Evolutionary conservation across 2,888 invertebrate genomes (phyloP).

Genomic region (Julus scandinavius): DNA sequence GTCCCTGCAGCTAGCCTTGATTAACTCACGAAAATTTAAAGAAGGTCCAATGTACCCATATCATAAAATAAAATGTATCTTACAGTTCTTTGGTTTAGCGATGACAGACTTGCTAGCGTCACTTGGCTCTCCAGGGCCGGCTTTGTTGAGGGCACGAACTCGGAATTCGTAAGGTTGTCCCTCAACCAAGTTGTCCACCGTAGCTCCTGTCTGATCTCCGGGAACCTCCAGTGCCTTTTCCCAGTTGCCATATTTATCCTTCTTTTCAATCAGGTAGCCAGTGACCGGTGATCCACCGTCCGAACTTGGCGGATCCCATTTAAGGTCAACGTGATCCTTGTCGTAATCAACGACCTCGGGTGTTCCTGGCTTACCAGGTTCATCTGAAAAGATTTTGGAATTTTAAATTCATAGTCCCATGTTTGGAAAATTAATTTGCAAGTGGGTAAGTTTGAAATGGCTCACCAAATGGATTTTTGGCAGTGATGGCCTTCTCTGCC

Average conservation of each 20-base stretch:
- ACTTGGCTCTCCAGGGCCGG: constrained; percentile 91
- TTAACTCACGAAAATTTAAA: too few species aligned
- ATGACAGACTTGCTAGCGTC: constrained; percentile 85
- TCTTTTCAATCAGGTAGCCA: constrained; percentile 92
- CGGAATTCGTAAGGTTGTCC: constrained; percentile 95
- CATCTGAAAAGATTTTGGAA: constrained; percentile 72
- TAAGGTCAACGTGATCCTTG: constrained; percentile 91
- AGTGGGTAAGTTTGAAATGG: constrained; percentile 60
- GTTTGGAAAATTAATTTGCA: neutral
- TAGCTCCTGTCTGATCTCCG: constrained; percentile 78
- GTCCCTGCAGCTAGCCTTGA: too few species aligned
- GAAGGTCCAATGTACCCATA: too few species aligned
- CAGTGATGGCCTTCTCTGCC: constrained; percentile 88
- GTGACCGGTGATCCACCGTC: constrained; percentile 94
- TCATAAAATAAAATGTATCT: constrained; percentile 63
- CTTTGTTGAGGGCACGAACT: constrained; percentile 89
- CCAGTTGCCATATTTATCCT: constrained; percentile 89
- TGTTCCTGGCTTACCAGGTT: constrained; percentile 89
- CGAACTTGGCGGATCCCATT: constrained; percentile 88
- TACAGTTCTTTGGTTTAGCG: constrained; percentile 85
- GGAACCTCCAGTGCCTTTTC: constrained; percentile 83
- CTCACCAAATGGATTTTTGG: constrained; percentile 98
- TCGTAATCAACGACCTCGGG: constrained; percentile 96
- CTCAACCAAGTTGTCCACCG: constrained; percentile 88
- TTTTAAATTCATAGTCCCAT: neutral